Evolutionary conservation across 2,797 vertebrate genomes (phyloP), one percentile per base, ranked within the genome.

Genomic region (Naso thynnoides): DNA sequence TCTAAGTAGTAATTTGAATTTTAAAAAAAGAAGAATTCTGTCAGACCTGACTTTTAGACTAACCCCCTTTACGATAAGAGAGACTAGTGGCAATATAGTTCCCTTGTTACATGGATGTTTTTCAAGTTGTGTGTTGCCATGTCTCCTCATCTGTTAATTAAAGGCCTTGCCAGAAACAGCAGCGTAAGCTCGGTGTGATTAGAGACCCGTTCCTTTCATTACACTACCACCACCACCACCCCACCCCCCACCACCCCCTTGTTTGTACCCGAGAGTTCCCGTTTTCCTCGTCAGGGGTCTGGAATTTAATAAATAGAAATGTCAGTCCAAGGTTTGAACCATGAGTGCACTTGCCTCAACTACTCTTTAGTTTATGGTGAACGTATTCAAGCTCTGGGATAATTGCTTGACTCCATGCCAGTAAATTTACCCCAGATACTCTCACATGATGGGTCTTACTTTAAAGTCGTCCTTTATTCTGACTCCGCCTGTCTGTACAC

Each of bases 101-200:
- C 27, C 21, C 19, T 58, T 68, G 42, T 56, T 60, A 39, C 45
- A 41, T 70, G 44, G 52, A 21, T 50, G 27, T 14, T 54, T 81
- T 78, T 74, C 24, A 49, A 49, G 63, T 67, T 57, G 59, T 57
- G 58, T 23, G 63, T 63, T 38, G 59, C 29, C 60, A 67, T 19
- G n/a, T 69, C 72, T 67, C 47, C 27, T 41, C 45, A 31, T 67
- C 36, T 65, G 67, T 70, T 70, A 75, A 84, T 86, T 81, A 75
- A 77, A 84, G 70, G 49, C 70, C 38, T 54, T 49, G 41, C 41
- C 26, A 44, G 48, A 71, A 73, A 65, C 3, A 13, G 54, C 41
- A 58, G 15, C 48, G 26, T 41, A 63, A 75, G 69, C 45, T 54
- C 31, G 73, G 61, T 82, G 62, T 82, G 69, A 84, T 88, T 86